Evolutionary conservation across 2,113 vertebrate genomes (phyloP), one percentile per base, ranked within the genome.

Genomic region (Aptenodytes forsteri): DNA sequence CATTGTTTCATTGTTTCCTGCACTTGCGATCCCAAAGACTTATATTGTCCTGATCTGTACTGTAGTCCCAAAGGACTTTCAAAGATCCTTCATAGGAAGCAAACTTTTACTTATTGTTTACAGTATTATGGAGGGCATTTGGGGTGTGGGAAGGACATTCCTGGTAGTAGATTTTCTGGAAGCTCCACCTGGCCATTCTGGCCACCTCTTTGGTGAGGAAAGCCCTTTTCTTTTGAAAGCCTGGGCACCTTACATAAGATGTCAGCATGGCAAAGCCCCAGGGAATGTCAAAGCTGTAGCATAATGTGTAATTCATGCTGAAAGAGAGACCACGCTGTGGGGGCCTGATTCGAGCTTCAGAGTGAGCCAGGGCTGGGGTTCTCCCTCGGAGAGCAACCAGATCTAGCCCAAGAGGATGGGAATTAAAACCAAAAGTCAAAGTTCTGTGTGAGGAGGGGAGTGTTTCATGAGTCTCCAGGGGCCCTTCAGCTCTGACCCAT

Each of bases 1-100:
- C 93, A 98, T 98, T 98, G 98, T 98, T 98, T 81, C 81, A 85
- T 87, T 70, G 70, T 91, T 98, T 98, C 97, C 98, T 97, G 97
- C 62, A 56, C 59, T 95, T 82, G 71, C 6, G 42, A 83, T 95
- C 87, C 62, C 75, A 62, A 93, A 94, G 71, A 34, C 75, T 89
- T 97, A 82, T 15, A 95, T 96, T 97, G 90, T 96, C 93, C 87
- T 95, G 56, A 83, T 93, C 72, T 87, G 83, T 89, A 62, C 50
- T 44, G 29, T 46, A 72, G 65, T 83, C 89, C 72, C 89, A 69
- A 46, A 71, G 87, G 91, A 59, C 36, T 82, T 87, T 66, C 89
- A 94, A 85, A 70, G 81, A 93, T 73, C 86, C 59, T 90, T 93
- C 56, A 38, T 61, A 97, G 88, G 93, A 97, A 92, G 77, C 47